phyloP scores from a whole-genome alignment of 2,797 vertebrate species.

The Crenichthys baileyi region DNA sequence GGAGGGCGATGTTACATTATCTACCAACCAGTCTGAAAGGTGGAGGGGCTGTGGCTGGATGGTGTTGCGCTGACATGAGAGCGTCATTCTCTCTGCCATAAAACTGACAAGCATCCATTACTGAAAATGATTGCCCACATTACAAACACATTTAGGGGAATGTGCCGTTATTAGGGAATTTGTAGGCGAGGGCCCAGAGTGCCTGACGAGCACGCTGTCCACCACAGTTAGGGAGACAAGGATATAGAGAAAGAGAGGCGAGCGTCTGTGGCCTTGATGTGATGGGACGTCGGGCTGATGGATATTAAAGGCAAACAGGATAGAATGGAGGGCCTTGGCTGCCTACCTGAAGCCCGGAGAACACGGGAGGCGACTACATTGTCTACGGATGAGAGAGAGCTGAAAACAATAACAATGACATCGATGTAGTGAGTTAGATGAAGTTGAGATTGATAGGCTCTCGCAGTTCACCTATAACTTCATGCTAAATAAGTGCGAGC shows the following conservation, averaged over 20 bases:
- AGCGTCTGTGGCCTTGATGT: slow-evolving; percentile 70
- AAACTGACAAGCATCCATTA: slow-evolving; percentile 90
- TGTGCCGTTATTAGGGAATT: slow-evolving; percentile 87
- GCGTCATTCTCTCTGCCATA: slow-evolving; percentile 84
- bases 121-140: slow-evolving; percentile 89
- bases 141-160: slow-evolving; percentile 88
- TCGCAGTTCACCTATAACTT: slow-evolving; percentile 22
- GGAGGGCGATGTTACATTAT: slow-evolving; percentile 75
- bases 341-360: slow-evolving; percentile 52
- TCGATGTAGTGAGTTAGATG: slow-evolving; percentile 59
- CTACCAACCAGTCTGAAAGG: slow-evolving; percentile 14
- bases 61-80: slow-evolving; percentile 80
- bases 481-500: slow-evolving; percentile 38
- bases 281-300: slow-evolving; percentile 70
- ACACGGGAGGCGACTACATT: slow-evolving; percentile 56
- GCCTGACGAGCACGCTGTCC: slow-evolving; percentile 78
- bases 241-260: slow-evolving; percentile 70
- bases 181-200: slow-evolving; percentile 83
- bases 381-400: slow-evolving; percentile 54
- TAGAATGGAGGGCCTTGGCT: slow-evolving; percentile 65
- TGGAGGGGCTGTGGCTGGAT: slow-evolving; percentile 68
- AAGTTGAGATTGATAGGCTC: slow-evolving; percentile 67
- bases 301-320: slow-evolving; percentile 71
- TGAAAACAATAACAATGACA: slow-evolving; percentile 61
- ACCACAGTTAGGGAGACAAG: slow-evolving; percentile 76